phyloP scores from a whole-genome alignment of 1,140 invertebrate genomes.

The Pseudomyrmex dendroicus region DNA sequence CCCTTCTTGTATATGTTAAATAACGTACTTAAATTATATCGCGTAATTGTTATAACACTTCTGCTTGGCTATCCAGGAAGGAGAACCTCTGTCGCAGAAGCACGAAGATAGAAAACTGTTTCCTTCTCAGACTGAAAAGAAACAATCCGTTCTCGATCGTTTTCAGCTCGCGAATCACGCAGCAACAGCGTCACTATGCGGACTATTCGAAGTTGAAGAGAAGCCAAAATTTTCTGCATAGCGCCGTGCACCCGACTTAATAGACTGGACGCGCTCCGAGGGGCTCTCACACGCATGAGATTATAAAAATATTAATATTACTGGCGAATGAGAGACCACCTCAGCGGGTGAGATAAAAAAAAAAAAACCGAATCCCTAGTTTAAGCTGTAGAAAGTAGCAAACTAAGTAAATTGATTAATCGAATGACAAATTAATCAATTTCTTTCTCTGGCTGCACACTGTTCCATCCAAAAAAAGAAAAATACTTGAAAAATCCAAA shows the following conservation, averaged over 20 bases:
- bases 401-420: slow-evolving; percentile 74
- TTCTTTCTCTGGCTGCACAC: slow-evolving; percentile 79
- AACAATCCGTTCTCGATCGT: slow-evolving; percentile 20
- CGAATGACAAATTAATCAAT: slow-evolving; percentile 76
- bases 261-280: slow-evolving; percentile 84
- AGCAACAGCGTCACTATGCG: slow-evolving; percentile 22
- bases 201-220: slow-evolving; percentile 75
- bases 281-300: slow-evolving; percentile 73
- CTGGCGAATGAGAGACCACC: slow-evolving; percentile 76
- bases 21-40: slow-evolving; percentile 53
- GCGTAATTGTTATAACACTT: not conserved
- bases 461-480: slow-evolving; percentile 71
- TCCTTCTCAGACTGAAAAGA: not conserved
- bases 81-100: not conserved
- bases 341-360: slow-evolving; percentile 83
- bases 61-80: not conserved
- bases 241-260: slow-evolving; percentile 76
- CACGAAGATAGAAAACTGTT: not conserved
- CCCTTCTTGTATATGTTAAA: not conserved
- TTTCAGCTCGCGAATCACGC: slow-evolving; percentile 32
- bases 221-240: slow-evolving; percentile 82
- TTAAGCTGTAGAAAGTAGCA: slow-evolving; percentile 82
- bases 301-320: slow-evolving; percentile 52
- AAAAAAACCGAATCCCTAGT: slow-evolving; percentile 79
- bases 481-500: slow-evolving; percentile 24